Conservation (phyloP, 2,888 invertebrate genomes). For the Phaedon cochleariae region DNA sequence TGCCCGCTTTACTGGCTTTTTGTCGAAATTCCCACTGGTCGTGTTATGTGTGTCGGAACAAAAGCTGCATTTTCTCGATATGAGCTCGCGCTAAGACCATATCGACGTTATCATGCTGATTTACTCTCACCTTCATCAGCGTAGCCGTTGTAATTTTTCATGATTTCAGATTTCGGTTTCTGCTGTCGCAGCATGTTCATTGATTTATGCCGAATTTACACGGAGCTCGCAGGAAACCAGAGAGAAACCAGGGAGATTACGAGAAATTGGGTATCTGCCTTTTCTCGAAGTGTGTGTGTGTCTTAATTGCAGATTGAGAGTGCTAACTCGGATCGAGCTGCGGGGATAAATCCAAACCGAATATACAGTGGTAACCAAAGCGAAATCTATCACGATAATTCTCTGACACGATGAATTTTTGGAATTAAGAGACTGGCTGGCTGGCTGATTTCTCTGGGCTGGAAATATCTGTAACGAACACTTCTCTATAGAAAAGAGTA, state of each 20-base stretch:
- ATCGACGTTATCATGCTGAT: conserved; percentile 39
- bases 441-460: too few species aligned
- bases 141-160: conserved; percentile 33
- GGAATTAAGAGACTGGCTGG: too few species aligned
- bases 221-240: neutral
- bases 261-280: neutral
- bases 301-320: neutral
- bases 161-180: conserved; percentile 20
- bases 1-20: conserved; percentile 53
- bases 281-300: neutral
- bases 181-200: conserved; percentile 22
- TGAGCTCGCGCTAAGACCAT: conserved; percentile 36
- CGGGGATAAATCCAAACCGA: neutral
- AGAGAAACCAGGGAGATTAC: neutral
- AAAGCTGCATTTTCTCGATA: conserved; percentile 47
- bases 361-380: neutral
- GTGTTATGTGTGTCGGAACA: conserved; percentile 48
- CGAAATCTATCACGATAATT: too few species aligned
- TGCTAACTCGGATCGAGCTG: neutral
- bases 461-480: too few species aligned
- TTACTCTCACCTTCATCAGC: conserved; percentile 40
- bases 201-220: conserved; percentile 17
- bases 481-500: too few species aligned
- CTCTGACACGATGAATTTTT: too few species aligned
- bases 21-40: conserved; percentile 54